A percentile compares a stretch with the other conserved stretches of the same genome.
Evolutionary conservation across 2,888 invertebrate species (phyloP).

Genomic region (Amiota minor): DNA sequence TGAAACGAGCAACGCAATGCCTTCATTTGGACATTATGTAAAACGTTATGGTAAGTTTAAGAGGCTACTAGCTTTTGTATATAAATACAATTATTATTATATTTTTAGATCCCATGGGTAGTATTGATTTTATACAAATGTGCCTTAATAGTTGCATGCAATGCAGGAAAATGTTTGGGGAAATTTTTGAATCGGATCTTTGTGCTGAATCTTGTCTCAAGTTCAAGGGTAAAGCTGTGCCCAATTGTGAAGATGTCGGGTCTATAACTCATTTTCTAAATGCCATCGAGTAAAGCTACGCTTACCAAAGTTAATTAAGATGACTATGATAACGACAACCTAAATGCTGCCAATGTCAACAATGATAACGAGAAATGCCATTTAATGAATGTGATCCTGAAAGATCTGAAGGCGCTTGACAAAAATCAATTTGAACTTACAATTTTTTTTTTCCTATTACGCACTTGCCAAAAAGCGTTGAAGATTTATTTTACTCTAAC

Average conservation of each 20-base stretch:
- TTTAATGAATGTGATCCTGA: too few relatives aligned
- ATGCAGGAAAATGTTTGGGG: conserved; percentile 90
- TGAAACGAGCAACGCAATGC: conserved; percentile 55
- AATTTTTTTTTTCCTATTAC: too few relatives aligned
- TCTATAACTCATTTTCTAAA: conserved; percentile 86
- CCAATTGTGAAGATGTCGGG: conserved; percentile 87
- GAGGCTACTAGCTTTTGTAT: not conserved
- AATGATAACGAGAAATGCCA: too few relatives aligned
- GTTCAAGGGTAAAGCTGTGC: conserved; percentile 86
- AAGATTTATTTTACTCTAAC: too few relatives aligned
- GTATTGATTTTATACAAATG: conserved; percentile 78
- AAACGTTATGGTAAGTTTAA: conserved; percentile 70
- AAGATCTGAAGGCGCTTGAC: too few relatives aligned
- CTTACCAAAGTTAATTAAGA: too few relatives aligned
- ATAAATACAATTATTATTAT: not conserved
- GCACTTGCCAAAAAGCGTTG: too few relatives aligned
- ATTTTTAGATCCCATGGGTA: conserved; percentile 62
- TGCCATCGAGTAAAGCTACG: conserved; percentile 74
- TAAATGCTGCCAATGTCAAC: too few relatives aligned
- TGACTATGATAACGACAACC: too few relatives aligned
- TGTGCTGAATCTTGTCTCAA: conserved; percentile 90
- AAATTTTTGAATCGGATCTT: conserved; percentile 88
- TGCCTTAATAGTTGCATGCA: conserved; percentile 91
- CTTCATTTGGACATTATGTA: conserved; percentile 68
- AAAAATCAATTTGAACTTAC: too few relatives aligned